These are phyloP conservation scores for Stichopus horrens DNA, from an alignment of 53 echinoderm and acorn worm species.

Conservation along the genomic window DNA sequence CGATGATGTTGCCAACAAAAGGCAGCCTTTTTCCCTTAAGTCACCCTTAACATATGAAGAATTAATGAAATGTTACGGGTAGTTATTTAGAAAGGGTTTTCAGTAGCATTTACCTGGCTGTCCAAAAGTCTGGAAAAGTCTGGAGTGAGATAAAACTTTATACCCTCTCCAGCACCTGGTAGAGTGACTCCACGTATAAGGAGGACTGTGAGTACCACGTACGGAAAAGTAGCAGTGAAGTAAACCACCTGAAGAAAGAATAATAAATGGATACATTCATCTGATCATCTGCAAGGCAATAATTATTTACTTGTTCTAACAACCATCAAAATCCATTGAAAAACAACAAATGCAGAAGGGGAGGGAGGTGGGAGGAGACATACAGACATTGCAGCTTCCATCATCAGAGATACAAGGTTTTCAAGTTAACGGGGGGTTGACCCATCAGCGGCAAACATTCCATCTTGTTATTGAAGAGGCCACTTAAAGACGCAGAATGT, in stretches of 20 bases:
- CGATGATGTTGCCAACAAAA: too few relatives aligned
- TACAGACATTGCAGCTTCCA: too few relatives aligned
- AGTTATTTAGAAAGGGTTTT: slow-evolving; percentile 64
- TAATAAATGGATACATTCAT: not conserved
- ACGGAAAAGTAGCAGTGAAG: slow-evolving; percentile 95
- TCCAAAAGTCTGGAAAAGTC: slow-evolving; percentile 70
- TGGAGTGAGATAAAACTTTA: slow-evolving; percentile 77
- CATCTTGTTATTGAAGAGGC: too few relatives aligned
- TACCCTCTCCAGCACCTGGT: slow-evolving; percentile 77
- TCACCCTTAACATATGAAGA: slow-evolving; percentile 58
- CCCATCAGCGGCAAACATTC: too few relatives aligned
- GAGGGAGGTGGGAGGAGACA: too few relatives aligned
- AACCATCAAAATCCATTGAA: too few relatives aligned
- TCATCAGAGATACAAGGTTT: too few relatives aligned
- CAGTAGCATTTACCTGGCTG: slow-evolving; percentile 67
- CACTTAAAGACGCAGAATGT: too few relatives aligned
- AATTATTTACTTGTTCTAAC: too few relatives aligned
- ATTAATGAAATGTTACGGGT: slow-evolving; percentile 76
- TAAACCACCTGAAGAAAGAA: slow-evolving; percentile 73
- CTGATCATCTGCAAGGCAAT: not conserved
- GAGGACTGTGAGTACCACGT: slow-evolving; percentile 73
- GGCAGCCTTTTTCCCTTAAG: too few relatives aligned
- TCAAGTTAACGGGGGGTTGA: too few relatives aligned
- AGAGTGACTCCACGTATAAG: slow-evolving; percentile 80
- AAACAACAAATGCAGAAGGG: too few relatives aligned